Percentiles rank a stretch among this genome's conserved stretches.
Evolutionary conservation across 2,888 invertebrate genomes (phyloP).

Genomic region (Limnephilus auricula): DNA sequence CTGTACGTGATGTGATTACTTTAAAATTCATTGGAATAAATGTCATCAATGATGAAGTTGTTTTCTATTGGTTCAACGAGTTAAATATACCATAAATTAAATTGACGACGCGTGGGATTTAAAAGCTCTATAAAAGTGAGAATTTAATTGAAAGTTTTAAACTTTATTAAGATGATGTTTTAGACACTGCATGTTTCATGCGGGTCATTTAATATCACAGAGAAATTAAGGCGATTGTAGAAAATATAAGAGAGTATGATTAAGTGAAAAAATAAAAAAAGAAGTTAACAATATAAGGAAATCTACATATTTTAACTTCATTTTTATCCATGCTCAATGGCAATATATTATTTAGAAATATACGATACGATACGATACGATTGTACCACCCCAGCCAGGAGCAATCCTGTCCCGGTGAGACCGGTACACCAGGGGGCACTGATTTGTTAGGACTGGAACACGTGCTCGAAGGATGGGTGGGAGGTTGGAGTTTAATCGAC

Average conservation of each 20-base stretch:
- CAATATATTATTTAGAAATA: too few species aligned
- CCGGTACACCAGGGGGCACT: too few species aligned
- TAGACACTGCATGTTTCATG: neutral
- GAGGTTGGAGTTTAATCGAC: too few species aligned
- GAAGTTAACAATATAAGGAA: neutral
- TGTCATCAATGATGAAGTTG: conserved; percentile 5
- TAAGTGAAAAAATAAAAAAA: neutral
- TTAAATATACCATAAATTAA: neutral
- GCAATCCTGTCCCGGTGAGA: too few species aligned
- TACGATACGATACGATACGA: too few species aligned
- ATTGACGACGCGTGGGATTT: conserved; percentile 18
- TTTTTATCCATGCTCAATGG: too few species aligned
- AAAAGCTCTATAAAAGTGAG: neutral
- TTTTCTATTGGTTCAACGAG: conserved; percentile 14
- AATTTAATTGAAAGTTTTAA: conserved; percentile 11
- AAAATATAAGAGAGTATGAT: neutral
- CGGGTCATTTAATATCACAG: neutral
- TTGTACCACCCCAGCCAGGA: too few species aligned
- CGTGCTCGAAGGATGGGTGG: too few species aligned
- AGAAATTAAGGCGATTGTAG: neutral
- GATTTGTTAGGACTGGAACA: too few species aligned
- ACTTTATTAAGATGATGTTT: neutral
- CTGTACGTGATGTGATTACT: neutral
- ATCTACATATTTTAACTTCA: too few species aligned
- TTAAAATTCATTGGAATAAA: conserved; percentile 3